These are phyloP conservation scores for Chrysopilus asiliformis DNA, from an alignment of 2,888 invertebrate genomes.

Conservation along the genomic window DNA sequence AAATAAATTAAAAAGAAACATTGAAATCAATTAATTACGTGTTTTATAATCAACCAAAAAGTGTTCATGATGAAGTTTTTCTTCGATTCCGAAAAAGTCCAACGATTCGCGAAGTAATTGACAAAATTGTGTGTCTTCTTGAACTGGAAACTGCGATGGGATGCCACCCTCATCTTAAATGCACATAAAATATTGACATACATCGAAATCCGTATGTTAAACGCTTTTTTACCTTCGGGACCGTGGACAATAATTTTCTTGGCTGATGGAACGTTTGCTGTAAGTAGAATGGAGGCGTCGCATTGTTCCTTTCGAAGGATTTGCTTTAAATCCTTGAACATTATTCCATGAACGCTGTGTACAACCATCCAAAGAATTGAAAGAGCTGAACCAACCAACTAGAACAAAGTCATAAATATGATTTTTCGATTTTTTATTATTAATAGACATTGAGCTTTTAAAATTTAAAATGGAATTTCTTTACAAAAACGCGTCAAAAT, in stretches of 20 bases:
- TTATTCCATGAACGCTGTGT: conserved; percentile 96
- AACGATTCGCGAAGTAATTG: conserved; percentile 90
- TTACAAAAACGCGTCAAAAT: conserved; percentile 3
- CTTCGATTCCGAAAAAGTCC: conserved; percentile 94
- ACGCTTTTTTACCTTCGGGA: conserved; percentile 42
- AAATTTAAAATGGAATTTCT: conserved; percentile 2
- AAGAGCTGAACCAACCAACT: conserved; percentile 82
- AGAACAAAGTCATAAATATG: background rate
- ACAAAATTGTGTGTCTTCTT: conserved; percentile 92
- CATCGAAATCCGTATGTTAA: no score
- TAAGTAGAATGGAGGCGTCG: conserved; percentile 91
- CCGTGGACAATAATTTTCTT: conserved; percentile 98
- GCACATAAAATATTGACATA: no score
- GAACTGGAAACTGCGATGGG: conserved; percentile 96
- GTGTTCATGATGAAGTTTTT: conserved; percentile 73
- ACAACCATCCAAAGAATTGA: conserved; percentile 98
- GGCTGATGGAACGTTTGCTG: conserved; percentile 97
- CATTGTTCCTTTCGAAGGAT: conserved; percentile 97
- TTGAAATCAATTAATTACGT: conserved; percentile 40
- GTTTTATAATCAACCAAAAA: conserved; percentile 98
- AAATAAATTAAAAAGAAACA: background rate
- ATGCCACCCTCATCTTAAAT: conserved; percentile 78
- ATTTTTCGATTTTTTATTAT: background rate
- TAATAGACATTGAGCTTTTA: background rate
- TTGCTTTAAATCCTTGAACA: conserved; percentile 99